Conservation (phyloP, 2,113 vertebrate species). For the Malaclemys terrapin region DNA sequence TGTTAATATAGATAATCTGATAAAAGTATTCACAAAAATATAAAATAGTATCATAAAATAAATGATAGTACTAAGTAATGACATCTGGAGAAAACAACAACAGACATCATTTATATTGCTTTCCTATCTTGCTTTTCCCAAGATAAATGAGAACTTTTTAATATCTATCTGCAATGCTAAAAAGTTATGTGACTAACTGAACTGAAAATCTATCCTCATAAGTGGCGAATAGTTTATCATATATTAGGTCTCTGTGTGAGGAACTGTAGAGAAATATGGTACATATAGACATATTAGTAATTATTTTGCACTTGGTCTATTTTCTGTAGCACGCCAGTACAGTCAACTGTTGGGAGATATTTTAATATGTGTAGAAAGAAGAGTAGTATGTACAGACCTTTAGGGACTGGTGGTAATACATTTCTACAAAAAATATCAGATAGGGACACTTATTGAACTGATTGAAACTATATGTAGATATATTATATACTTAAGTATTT, state of each 20-base stretch:
- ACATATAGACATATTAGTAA: background rate
- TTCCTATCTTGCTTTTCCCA: background rate
- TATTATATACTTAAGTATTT: background rate
- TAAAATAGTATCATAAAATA: background rate
- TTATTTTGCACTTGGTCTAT: background rate
- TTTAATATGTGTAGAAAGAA: background rate
- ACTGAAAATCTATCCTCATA: background rate
- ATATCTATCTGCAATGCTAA: background rate
- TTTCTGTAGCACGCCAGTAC: background rate
- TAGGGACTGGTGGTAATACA: background rate
- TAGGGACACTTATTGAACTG: background rate
- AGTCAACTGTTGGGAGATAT: background rate
- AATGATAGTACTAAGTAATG: background rate
- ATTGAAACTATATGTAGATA: constrained; percentile 25
- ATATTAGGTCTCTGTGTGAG: background rate
- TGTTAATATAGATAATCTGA: background rate
- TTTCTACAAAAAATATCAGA: background rate
- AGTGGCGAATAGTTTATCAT: background rate
- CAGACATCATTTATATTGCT: background rate
- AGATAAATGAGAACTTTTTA: background rate
- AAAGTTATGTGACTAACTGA: background rate
- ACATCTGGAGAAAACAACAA: background rate
- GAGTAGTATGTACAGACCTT: background rate
- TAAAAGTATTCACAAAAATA: background rate
- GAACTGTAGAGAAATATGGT: accelerated